Conservation (phyloP, 2,797 vertebrate species). For the Bradypodion pumilum region DNA sequence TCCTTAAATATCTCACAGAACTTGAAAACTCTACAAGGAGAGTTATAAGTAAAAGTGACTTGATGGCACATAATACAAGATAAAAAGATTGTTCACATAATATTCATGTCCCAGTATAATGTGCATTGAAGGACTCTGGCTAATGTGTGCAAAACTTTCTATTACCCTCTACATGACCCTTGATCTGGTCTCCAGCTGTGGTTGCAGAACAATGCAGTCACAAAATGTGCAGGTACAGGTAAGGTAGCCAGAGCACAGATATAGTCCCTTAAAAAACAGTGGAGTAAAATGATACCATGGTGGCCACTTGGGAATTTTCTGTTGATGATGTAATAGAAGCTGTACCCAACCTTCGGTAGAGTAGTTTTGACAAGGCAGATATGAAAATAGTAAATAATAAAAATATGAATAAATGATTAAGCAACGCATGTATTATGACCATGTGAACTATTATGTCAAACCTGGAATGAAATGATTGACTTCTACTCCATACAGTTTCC, state of each 20-base stretch:
- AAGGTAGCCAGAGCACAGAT: not conserved
- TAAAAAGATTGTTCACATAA: not conserved
- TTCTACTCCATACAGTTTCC: not conserved
- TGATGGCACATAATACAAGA: no score
- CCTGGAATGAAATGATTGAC: not conserved
- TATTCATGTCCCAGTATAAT: not conserved
- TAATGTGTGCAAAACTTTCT: not conserved
- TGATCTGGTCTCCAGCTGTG: not conserved
- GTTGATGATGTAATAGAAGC: not conserved
- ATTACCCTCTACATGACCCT: not conserved
- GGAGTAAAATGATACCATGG: not conserved
- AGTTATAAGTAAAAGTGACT: no score
- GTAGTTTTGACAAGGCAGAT: not conserved
- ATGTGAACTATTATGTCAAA: not conserved
- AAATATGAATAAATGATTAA: not conserved
- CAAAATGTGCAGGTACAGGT: not conserved
- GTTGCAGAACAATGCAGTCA: not conserved
- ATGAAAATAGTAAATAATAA: not conserved
- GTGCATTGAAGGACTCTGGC: not conserved
- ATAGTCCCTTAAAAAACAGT: not conserved
- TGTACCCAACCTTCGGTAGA: not conserved
- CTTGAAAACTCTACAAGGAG: no score
- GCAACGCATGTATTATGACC: no score
- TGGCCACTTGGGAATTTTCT: not conserved
- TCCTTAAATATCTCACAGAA: no score